A percentile compares a stretch with the other conserved stretches of the same genome.
Evolutionary conservation across 2,888 invertebrate genomes (phyloP).

Genomic region (Chaitophorus viminalis): DNA sequence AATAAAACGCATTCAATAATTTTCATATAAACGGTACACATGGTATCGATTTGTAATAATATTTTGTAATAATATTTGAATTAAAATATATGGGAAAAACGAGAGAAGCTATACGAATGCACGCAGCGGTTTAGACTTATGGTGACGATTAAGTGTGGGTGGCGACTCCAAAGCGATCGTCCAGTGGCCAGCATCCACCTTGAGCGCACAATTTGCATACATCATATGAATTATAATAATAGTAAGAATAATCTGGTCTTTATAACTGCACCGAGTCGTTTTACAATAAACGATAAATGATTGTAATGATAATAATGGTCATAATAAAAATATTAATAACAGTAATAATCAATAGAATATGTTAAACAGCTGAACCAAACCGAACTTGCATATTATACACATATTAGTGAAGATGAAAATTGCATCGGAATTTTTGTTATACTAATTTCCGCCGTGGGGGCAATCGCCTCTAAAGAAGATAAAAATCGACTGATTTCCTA

Average conservation of each 20-base stretch:
- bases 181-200: background rate
- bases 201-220: slow-evolving; percentile 36
- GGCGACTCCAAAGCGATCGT: background rate
- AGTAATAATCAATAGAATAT: too few species aligned
- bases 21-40: too few species aligned
- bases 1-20: too few species aligned
- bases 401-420: slow-evolving; percentile 14
- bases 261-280: background rate
- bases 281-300: slow-evolving; percentile 3
- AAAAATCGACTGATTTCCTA: slow-evolving; percentile 44
- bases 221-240: background rate
- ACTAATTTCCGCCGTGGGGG: background rate
- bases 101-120: background rate
- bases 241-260: slow-evolving; percentile 19
- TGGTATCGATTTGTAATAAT: too few species aligned
- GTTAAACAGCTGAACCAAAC: too few species aligned
- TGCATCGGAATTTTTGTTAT: background rate
- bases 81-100: background rate
- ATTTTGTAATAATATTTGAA: too few species aligned
- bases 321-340: too few species aligned
- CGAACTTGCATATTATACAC: too few species aligned
- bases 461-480: background rate
- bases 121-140: background rate
- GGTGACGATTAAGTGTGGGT: background rate
- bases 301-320: slow-evolving; percentile 11